Evolutionary conservation across 2,888 invertebrate species (phyloP).

Genomic region (Campoplex capitator): DNA sequence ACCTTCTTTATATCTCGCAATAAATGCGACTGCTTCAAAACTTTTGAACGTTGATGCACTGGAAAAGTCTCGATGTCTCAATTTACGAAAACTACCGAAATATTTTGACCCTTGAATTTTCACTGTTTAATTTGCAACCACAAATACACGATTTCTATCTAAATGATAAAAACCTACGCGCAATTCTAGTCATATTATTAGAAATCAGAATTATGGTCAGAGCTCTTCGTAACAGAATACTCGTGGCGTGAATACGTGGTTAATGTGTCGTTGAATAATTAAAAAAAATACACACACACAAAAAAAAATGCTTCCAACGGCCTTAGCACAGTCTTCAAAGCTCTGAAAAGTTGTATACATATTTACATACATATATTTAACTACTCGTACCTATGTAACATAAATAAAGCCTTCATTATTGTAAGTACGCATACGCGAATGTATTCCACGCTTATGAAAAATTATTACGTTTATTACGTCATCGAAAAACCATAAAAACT

Average conservation of each 20-base stretch:
- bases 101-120: not conserved
- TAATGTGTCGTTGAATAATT: not conserved
- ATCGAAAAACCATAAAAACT: no score
- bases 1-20: not conserved
- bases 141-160: not conserved
- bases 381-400: slow-evolving; percentile 23
- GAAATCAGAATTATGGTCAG: not conserved
- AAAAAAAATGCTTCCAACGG: not conserved
- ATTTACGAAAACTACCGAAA: not conserved
- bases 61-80: not conserved
- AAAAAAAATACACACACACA: no score
- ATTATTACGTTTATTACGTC: no score
- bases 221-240: not conserved
- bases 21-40: not conserved
- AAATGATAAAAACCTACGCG: not conserved
- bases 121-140: not conserved
- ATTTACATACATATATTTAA: not conserved
- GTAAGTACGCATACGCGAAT: not conserved
- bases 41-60: not conserved
- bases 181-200: slow-evolving; percentile 25
- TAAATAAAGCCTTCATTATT: slow-evolving; percentile 5
- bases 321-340: not conserved
- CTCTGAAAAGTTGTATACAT: not conserved
- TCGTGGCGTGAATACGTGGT: no score
- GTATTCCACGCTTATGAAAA: no score